phyloP scores from a whole-genome alignment of 2,113 vertebrate species.

The Ibidorhyncha struthersii region DNA sequence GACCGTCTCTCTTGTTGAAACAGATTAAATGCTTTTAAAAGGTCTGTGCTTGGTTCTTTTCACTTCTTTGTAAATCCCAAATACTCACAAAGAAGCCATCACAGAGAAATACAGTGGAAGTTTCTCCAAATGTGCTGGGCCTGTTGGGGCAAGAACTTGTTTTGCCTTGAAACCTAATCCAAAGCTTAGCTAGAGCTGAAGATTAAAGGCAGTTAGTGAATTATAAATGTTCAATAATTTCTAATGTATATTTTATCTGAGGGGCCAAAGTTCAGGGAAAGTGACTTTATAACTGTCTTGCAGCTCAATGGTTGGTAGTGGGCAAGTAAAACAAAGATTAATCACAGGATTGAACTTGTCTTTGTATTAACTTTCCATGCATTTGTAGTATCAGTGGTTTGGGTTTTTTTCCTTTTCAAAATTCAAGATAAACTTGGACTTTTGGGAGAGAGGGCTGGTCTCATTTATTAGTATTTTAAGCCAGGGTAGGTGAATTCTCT shows the following conservation, averaged over 20 bases:
- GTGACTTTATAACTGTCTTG: neutral
- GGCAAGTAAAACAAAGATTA: neutral
- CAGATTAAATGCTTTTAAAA: neutral
- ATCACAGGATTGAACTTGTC: neutral
- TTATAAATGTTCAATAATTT: neutral
- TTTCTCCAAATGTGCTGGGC: neutral
- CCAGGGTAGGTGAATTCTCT: neutral
- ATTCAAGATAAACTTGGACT: neutral
- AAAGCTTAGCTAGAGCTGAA: neutral
- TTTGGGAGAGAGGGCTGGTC: neutral
- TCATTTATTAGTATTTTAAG: neutral
- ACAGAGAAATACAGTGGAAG: neutral
- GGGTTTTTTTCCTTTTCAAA: neutral
- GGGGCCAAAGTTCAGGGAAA: neutral
- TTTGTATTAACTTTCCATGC: neutral
- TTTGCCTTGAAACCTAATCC: neutral
- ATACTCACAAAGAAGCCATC: accelerated
- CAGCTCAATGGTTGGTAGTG: neutral
- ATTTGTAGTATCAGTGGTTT: neutral
- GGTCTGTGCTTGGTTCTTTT: neutral
- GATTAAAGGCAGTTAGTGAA: neutral
- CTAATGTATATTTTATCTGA: neutral
- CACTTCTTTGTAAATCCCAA: neutral
- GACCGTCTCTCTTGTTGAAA: accelerated
- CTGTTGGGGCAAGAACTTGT: neutral